phyloP scores from a whole-genome alignment of 2,888 invertebrate species.

The Caenorhabditis virilis region DNA sequence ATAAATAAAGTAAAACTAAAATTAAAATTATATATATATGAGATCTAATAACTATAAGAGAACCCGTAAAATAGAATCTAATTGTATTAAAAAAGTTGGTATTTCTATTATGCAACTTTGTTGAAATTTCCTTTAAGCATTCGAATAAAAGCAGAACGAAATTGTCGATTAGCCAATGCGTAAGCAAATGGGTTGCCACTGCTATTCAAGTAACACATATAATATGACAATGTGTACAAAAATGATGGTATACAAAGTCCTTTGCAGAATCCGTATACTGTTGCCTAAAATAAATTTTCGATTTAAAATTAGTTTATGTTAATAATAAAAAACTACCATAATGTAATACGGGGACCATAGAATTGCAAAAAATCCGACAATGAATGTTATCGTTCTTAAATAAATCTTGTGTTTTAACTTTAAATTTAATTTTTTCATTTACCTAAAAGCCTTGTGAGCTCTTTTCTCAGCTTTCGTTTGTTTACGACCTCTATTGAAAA shows the following conservation, averaged over 20 bases:
- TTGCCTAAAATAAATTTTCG: constrained; percentile 57
- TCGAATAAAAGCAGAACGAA: constrained; percentile 63
- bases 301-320: not conserved
- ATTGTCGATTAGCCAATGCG: constrained; percentile 68
- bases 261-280: constrained; percentile 68
- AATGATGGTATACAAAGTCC: constrained; percentile 65
- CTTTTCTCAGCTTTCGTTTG: constrained; percentile 63
- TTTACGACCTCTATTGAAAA: constrained; percentile 48
- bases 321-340: constrained; percentile 48
- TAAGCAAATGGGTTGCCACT: constrained; percentile 68
- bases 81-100: too few species aligned
- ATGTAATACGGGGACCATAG: constrained; percentile 69
- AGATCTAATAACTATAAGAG: too few species aligned
- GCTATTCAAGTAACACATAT: constrained; percentile 68
- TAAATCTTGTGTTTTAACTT: not conserved
- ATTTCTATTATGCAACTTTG: constrained; percentile 33
- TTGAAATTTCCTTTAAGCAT: constrained; percentile 64
- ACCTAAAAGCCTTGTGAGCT: constrained; percentile 66
- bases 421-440: not conserved
- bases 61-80: too few species aligned
- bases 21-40: too few species aligned
- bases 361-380: constrained; percentile 68
- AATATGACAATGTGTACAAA: constrained; percentile 67
- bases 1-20: too few species aligned
- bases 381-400: constrained; percentile 68